phyloP scores from a whole-genome alignment of 1,140 invertebrate genomes.

The Condylostylus longicornis region DNA sequence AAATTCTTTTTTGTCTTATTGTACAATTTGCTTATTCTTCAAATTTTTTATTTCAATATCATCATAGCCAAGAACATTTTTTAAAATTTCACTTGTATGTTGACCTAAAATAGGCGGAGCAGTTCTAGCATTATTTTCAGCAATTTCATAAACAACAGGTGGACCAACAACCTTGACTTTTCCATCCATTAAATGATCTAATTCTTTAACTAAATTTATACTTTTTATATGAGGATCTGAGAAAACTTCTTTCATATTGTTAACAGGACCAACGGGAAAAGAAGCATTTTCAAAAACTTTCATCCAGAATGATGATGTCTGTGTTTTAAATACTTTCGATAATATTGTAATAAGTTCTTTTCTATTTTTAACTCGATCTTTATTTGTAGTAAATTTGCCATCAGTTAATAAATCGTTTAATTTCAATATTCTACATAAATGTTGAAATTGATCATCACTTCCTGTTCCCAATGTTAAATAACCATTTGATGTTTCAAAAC shows the following conservation, averaged over 20 bases:
- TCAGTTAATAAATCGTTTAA: constrained; percentile 44
- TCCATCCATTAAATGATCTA: constrained; percentile 55
- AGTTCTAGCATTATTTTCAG: constrained; percentile 47
- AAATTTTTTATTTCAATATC: no score
- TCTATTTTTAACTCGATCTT: constrained; percentile 59
- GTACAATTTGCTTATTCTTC: no score
- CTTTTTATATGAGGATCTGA: constrained; percentile 68
- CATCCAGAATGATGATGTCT: constrained; percentile 65
- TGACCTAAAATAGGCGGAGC: constrained; percentile 78
- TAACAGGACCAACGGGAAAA: constrained; percentile 83
- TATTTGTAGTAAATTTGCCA: constrained; percentile 56
- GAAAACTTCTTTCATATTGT: constrained; percentile 73
- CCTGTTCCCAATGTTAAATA: constrained; percentile 74
- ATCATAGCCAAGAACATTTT: constrained; percentile 49
- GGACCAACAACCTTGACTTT: constrained; percentile 70
- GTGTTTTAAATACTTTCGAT: constrained; percentile 42
- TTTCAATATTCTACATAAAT: constrained; percentile 49
- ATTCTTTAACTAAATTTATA: constrained; percentile 58
- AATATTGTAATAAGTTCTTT: constrained; percentile 49
- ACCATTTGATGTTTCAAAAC: constrained; percentile 66
- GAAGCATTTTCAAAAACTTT: constrained; percentile 50
- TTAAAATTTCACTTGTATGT: constrained; percentile 68
- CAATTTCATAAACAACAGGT: constrained; percentile 62
- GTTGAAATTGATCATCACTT: constrained; percentile 59
- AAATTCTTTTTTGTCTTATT: no score